Base-by-base conservation (phyloP, 2,113 vertebrate species). In the Hoplias malabaricus region DNA sequence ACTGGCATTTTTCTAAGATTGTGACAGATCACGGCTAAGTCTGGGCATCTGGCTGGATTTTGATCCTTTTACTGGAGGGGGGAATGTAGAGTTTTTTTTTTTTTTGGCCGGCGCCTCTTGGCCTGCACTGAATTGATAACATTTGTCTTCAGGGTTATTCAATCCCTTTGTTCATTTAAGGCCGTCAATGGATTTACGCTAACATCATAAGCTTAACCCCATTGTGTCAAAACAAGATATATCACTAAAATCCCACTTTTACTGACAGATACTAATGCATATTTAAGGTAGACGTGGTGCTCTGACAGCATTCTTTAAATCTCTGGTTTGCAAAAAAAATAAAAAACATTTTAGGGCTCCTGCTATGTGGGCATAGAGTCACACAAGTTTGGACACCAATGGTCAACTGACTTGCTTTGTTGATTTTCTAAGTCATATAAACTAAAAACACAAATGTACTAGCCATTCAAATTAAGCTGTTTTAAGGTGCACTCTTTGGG, bases 1-100 rank as follows among this genome's bases (percentile, higher is more conserved):
- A 11, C 78, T 89, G 89, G 85, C 88, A 87, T 89, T 89, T 91
- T 75, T 82, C 84, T 79, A 80, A 88, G 89, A 90, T 91, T 91
- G 88, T 92, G 89, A 92, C 87, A 31, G 87, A 93, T 92, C 82
- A 85, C 80, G 76, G 73, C 81, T 76, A 83, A 83, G 50, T 84
- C 85, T 85, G 85, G 81, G 84, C 81, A 67, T 75, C 71, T 54
- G 82, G 82, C 83, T 82, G 77, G 82, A 77, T 83, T 84, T 87
- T 81, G 68, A 85, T 82, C 78, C 76, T 81, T 79, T 68, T 72
- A 69, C 67, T 66, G 11, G 59, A 48, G 56, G 62, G 36, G 73
- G 54, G 75, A 53, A 21, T 38, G 67, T 67, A 29, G 65, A 80
- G 76, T 16, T 19, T 5, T 40, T 79, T 56, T 25, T 48, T 73